These are phyloP conservation scores for Chlorospingus flavigularis DNA, from an alignment of 2,797 vertebrate genomes.

Conservation along the genomic window DNA sequence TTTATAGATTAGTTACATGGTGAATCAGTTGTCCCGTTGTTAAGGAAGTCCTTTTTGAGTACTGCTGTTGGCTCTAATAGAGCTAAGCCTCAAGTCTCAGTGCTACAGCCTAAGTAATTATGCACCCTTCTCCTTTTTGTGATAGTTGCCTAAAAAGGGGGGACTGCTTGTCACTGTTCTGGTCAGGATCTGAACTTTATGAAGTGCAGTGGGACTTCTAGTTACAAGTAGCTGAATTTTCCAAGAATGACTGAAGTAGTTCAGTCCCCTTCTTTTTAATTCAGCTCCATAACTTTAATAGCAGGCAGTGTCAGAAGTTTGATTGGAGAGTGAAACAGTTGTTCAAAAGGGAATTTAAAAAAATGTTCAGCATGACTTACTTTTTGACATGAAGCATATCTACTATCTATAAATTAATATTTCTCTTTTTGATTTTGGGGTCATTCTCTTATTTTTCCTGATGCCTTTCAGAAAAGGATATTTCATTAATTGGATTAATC, in stretches of 20 bases:
- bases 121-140: not conserved
- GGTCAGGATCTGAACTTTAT: not conserved
- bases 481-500: not conserved
- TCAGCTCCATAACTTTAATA: not conserved
- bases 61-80: not conserved
- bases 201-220: not conserved
- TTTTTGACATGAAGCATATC: not conserved
- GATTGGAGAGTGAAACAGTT: not conserved
- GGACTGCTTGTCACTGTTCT: not conserved
- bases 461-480: not conserved
- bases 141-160: not conserved
- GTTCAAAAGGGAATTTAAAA: not conserved
- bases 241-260: not conserved
- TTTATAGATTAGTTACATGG: not conserved
- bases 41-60: not conserved
- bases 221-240: not conserved
- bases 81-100: not conserved
- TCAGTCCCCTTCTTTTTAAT: not conserved
- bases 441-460: not conserved
- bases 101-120: not conserved
- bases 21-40: not conserved
- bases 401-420: not conserved
- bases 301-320: not conserved
- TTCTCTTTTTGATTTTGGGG: not conserved
- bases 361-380: not conserved